These are phyloP conservation scores for Nerophis lumbriciformis DNA, from an alignment of 2,113 vertebrate species.

Conservation along the genomic window DNA sequence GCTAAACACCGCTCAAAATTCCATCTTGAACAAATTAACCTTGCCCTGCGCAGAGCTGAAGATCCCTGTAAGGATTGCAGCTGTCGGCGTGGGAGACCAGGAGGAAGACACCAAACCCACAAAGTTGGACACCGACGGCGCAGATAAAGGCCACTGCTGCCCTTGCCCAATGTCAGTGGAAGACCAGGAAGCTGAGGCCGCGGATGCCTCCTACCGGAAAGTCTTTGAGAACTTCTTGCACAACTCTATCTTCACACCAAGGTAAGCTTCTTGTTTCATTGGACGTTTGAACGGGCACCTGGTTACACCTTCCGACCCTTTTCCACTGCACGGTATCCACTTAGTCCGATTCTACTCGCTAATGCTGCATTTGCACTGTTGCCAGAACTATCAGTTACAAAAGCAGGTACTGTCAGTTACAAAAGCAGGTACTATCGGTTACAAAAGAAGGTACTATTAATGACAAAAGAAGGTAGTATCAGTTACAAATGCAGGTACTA, in stretches of 20 bases:
- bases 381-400: no score
- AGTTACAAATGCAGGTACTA: no score
- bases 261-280: constrained; percentile 63
- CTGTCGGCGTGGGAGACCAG: constrained; percentile 81
- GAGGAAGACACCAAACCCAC: constrained; percentile 84
- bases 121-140: constrained; percentile 74
- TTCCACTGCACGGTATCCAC: no score
- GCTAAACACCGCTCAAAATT: not conserved
- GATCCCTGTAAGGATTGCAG: constrained; percentile 85
- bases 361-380: no score
- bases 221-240: constrained; percentile 97
- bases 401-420: no score
- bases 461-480: no score
- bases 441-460: no score
- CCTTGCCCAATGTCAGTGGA: constrained; percentile 87
- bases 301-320: no score
- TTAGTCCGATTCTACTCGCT: no score
- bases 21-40: not conserved
- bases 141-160: constrained; percentile 85
- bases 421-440: no score
- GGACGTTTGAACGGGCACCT: no score
- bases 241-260: constrained; percentile 92
- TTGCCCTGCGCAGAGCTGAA: constrained; percentile 76
- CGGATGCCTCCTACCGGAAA: constrained; percentile 89
- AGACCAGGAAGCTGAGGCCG: constrained; percentile 84